A percentile compares a stretch with the other conserved stretches of the same genome.
Evolutionary conservation across 2,888 invertebrate genomes (phyloP).

Genomic region (Pemphredon lugubris): DNA sequence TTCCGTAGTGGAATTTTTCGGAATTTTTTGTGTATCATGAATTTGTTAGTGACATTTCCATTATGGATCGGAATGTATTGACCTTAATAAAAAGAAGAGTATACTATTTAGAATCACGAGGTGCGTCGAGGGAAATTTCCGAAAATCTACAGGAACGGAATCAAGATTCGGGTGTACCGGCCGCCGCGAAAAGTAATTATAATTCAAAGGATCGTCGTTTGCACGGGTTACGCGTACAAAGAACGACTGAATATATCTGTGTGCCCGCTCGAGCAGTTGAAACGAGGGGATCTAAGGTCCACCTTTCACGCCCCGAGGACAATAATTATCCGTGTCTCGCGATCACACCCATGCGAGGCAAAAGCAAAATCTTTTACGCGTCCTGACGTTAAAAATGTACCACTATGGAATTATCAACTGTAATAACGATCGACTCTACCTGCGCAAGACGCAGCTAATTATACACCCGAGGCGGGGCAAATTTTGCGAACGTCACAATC

Average conservation of each 20-base stretch:
- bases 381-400: neutral
- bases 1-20: too few species aligned
- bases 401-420: neutral
- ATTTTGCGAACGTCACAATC: neutral
- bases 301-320: constrained; percentile 58
- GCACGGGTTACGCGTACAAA: constrained; percentile 28
- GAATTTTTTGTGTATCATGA: too few species aligned
- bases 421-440: neutral
- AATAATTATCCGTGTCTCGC: constrained; percentile 51
- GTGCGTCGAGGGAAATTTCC: too few species aligned
- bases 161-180: neutral
- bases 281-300: constrained; percentile 48
- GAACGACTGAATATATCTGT: constrained; percentile 14
- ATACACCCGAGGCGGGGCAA: neutral
- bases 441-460: neutral
- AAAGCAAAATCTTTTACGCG: constrained; percentile 1
- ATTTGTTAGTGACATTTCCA: too few species aligned
- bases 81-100: too few species aligned
- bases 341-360: neutral
- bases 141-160: neutral
- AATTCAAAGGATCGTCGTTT: constrained; percentile 42
- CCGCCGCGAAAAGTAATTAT: constrained; percentile 4
- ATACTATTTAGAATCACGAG: too few species aligned
- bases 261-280: constrained; percentile 49
- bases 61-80: too few species aligned